Percentiles rank a stretch among this genome's conserved stretches.
Conservation (phyloP, 1,140 invertebrate genomes). For the Akabosia matsudoensis region DNA sequence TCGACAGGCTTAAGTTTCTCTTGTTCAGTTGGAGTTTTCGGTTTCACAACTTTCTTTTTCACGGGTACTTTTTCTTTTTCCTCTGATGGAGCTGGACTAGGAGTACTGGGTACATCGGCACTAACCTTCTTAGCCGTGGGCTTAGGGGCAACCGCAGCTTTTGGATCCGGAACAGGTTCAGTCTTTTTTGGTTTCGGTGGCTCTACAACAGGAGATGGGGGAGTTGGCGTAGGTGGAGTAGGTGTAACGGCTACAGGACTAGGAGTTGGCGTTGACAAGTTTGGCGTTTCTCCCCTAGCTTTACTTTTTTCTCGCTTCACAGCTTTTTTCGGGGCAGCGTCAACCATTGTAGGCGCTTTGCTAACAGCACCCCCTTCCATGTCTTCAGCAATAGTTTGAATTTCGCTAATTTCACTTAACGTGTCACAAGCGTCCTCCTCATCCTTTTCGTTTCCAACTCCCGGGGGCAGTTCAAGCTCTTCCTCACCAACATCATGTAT, state of each 20-base stretch:
- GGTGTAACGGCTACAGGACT: neutral
- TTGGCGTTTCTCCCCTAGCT: neutral
- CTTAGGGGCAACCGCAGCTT: neutral
- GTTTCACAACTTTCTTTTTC: neutral
- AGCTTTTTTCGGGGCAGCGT: neutral
- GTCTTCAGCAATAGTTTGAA: slow-evolving; percentile 43
- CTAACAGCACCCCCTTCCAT: slow-evolving; percentile 17
- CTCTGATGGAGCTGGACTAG: neutral
- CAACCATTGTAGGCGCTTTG: neutral
- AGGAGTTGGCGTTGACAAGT: neutral
- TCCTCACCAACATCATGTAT: slow-evolving; percentile 44
- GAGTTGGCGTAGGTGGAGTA: neutral
- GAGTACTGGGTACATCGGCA: neutral
- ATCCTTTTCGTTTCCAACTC: neutral
- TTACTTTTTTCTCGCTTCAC: neutral
- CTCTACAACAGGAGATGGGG: neutral
- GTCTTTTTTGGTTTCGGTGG: neutral
- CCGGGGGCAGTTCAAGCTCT: neutral
- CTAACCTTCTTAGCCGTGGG: neutral
- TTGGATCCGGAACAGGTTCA: neutral
- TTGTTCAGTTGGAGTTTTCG: neutral
- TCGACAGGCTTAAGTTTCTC: slow-evolving; percentile 22
- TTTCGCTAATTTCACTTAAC: slow-evolving; percentile 46
- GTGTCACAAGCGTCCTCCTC: slow-evolving; percentile 42
- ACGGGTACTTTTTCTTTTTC: neutral